Conservation (phyloP, 2,888 invertebrate species). For the Amitus sp. region DNA sequence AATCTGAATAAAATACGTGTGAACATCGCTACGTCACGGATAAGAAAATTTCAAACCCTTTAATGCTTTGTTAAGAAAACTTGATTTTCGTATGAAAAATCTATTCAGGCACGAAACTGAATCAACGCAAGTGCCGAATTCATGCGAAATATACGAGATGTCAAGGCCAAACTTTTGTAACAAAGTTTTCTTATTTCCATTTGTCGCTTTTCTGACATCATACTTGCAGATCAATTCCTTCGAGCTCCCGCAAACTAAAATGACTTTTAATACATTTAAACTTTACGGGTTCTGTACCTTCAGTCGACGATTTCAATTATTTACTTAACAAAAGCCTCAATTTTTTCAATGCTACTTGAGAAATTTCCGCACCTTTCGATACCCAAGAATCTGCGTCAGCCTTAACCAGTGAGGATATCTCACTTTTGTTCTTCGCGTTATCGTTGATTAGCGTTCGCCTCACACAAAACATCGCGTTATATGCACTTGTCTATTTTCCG, state of each 20-base stretch:
- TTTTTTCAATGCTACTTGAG: too few relatives aligned
- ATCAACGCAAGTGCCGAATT: neutral
- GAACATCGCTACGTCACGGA: neutral
- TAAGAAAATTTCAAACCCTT: too few relatives aligned
- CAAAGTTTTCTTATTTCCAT: neutral
- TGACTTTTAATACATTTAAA: neutral
- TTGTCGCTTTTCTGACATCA: neutral
- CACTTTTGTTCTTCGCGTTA: too few relatives aligned
- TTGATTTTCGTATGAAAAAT: neutral
- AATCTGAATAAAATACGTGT: neutral
- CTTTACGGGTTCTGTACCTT: too few relatives aligned
- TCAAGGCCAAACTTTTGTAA: neutral
- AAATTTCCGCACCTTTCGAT: neutral
- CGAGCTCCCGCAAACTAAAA: neutral
- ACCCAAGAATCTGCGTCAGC: too few relatives aligned
- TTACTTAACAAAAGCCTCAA: too few relatives aligned
- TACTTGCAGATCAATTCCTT: neutral
- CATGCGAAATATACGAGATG: neutral
- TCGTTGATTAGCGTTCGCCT: neutral
- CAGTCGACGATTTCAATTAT: too few relatives aligned
- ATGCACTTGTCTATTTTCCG: conserved; percentile 36
- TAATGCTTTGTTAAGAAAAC: neutral
- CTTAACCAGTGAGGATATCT: too few relatives aligned
- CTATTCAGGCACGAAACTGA: neutral
- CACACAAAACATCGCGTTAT: conserved; percentile 8